Evolutionary conservation across 2,113 vertebrate species (phyloP).

Genomic region (Leptodactylus fuscus): DNA sequence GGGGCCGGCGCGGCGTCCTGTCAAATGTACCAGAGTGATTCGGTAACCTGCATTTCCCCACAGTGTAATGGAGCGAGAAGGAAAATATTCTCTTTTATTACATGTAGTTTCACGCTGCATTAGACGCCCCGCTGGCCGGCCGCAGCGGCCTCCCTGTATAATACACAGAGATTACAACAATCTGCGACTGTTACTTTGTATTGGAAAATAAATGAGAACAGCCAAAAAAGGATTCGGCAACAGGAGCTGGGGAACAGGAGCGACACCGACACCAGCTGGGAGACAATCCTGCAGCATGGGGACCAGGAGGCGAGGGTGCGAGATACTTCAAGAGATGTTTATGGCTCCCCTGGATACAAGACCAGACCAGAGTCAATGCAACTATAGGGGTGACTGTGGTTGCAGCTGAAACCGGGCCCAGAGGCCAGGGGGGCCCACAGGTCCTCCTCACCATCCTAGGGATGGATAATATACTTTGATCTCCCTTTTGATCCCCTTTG

Average conservation of each 20-base stretch:
- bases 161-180: constrained; percentile 12
- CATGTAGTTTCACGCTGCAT: constrained; percentile 38
- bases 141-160: neutral
- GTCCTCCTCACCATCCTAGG: no score
- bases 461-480: no score
- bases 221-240: no score
- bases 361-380: no score
- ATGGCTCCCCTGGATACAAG: no score
- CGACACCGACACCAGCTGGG: neutral
- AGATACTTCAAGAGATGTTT: no score
- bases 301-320: neutral
- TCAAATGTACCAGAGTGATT: neutral
- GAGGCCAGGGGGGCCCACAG: no score
- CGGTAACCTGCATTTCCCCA: neutral
- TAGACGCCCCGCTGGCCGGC: constrained; percentile 13
- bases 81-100: constrained; percentile 20
- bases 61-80: constrained; percentile 9
- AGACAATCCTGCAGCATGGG: neutral
- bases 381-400: no score
- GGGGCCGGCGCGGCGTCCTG: neutral
- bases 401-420: no score
- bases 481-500: no score
- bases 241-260: constrained; percentile 19
- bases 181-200: constrained; percentile 7
- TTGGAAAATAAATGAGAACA: constrained; percentile 33